Percentiles rank a stretch among this genome's conserved stretches.
phyloP scores from a whole-genome alignment of 2,888 invertebrate genomes.

The Hydrotaea diabolus region DNA sequence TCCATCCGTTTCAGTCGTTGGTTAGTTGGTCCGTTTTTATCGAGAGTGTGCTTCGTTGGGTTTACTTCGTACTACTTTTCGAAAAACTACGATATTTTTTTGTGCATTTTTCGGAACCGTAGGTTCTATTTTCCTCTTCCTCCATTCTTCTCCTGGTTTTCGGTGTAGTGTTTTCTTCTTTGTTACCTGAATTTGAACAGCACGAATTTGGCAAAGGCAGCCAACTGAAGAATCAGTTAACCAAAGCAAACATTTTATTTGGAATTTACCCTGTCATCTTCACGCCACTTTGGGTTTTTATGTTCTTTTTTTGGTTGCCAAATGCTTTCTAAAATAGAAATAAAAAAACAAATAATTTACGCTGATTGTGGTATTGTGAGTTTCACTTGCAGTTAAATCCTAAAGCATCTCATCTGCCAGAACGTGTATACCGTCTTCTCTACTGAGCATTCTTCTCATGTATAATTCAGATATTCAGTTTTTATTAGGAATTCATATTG shows the following conservation, averaged over 20 bases:
- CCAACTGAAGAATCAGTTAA: background rate
- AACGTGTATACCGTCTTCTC: no score
- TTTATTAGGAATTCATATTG: background rate
- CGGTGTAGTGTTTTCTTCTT: background rate
- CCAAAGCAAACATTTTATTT: background rate
- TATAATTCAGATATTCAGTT: background rate
- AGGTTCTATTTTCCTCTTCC: background rate
- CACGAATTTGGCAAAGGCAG: background rate
- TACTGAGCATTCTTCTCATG: background rate
- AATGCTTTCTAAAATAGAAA: background rate
- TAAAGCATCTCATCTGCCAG: background rate
- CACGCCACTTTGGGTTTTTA: background rate
- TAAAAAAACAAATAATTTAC: background rate
- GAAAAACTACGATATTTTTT: slow-evolving; percentile 10
- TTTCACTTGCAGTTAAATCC: background rate
- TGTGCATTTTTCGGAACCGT: background rate
- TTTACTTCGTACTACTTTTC: slow-evolving; percentile 7
- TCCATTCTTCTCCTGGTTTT: background rate
- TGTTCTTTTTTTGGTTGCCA: background rate
- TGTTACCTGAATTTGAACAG: slow-evolving; percentile 5
- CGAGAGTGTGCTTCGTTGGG: background rate
- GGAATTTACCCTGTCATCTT: background rate
- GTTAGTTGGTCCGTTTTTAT: background rate
- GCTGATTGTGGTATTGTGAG: background rate
- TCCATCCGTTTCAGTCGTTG: no score